Conservation (phyloP, 2,113 vertebrate genomes). For the Ictalurus punctatus region DNA sequence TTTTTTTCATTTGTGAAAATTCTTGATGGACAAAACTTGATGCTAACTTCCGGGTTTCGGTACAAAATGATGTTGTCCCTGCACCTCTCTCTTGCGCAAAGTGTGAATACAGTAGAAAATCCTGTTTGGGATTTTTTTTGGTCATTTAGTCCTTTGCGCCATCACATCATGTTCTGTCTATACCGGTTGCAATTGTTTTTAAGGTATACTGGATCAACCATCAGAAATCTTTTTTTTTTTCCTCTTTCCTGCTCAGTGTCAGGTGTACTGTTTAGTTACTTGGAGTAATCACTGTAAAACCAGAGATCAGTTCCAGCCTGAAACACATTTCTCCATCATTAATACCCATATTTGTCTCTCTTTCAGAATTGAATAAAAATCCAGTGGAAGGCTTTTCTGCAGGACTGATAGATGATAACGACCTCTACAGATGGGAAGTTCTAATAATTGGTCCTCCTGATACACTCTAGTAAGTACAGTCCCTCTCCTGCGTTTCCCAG, state of each 20-base stretch:
- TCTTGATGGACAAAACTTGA: too few species aligned
- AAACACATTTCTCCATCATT: not conserved
- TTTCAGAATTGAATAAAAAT: constrained; percentile 98
- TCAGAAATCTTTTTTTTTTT: not conserved
- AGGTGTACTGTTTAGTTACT: not conserved
- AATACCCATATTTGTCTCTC: constrained; percentile 51
- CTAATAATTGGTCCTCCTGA: constrained; percentile 98
- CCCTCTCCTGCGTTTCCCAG: not conserved
- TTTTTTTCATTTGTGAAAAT: too few species aligned
- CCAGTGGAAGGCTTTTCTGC: constrained; percentile 99
- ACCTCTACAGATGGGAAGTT: constrained; percentile 99
- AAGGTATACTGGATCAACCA: not conserved
- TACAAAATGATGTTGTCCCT: too few species aligned
- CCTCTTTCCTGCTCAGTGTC: not conserved
- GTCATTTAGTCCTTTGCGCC: not conserved
- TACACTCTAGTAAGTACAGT: constrained; percentile 93
- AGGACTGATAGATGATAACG: constrained; percentile 97
- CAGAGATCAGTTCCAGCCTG: not conserved
- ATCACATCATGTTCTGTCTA: not conserved
- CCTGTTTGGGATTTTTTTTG: not conserved
- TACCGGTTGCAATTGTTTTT: too few species aligned
- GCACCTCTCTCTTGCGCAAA: not conserved
- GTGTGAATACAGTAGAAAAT: not conserved
- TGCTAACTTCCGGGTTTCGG: too few species aligned
- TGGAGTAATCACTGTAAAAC: not conserved